Evolutionary conservation across 1,140 invertebrate species (phyloP).

Genomic region (Heterodera carotae): DNA sequence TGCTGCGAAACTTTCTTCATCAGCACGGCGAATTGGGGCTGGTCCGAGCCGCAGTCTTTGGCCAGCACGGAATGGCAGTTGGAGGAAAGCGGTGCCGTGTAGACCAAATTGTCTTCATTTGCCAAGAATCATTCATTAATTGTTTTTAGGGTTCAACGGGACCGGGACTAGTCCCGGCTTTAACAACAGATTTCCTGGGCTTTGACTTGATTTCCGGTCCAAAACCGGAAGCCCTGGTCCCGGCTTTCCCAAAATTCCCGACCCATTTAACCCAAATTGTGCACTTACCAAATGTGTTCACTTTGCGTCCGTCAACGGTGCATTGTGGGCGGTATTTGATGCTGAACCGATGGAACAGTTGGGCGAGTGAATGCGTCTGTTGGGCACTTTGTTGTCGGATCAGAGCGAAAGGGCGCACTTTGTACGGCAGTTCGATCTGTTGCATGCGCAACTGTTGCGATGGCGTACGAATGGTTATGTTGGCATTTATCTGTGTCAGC

Average conservation of each 20-base stretch:
- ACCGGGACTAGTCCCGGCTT: too few species aligned
- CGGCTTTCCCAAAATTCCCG: too few species aligned
- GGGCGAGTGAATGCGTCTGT: conserved; percentile 17
- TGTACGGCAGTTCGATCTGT: conserved; percentile 28
- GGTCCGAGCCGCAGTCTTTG: conserved; percentile 38
- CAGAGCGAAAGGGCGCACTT: conserved; percentile 24
- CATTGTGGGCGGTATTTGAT: conserved; percentile 31
- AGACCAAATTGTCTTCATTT: conserved; percentile 28
- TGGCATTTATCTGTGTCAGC: conserved; percentile 39
- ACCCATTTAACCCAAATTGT: too few species aligned
- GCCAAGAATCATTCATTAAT: conserved; percentile 4
- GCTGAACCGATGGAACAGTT: background rate
- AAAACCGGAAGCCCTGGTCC: too few species aligned
- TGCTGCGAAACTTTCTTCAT: conserved; percentile 37
- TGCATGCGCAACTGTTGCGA: conserved; percentile 21
- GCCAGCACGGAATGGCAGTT: conserved; percentile 44
- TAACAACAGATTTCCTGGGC: too few species aligned
- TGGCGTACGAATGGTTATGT: conserved; percentile 51
- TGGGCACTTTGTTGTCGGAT: conserved; percentile 6
- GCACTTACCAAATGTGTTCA: conserved; percentile 31
- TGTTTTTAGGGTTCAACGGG: too few species aligned
- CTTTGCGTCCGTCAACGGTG: conserved; percentile 22
- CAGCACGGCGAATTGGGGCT: conserved; percentile 42
- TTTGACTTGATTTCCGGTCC: too few species aligned
- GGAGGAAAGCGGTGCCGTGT: conserved; percentile 16